Percentiles rank a stretch among this genome's conserved stretches.
Conservation (phyloP, 1,140 invertebrate genomes). For the Bactericera cockerelli region DNA sequence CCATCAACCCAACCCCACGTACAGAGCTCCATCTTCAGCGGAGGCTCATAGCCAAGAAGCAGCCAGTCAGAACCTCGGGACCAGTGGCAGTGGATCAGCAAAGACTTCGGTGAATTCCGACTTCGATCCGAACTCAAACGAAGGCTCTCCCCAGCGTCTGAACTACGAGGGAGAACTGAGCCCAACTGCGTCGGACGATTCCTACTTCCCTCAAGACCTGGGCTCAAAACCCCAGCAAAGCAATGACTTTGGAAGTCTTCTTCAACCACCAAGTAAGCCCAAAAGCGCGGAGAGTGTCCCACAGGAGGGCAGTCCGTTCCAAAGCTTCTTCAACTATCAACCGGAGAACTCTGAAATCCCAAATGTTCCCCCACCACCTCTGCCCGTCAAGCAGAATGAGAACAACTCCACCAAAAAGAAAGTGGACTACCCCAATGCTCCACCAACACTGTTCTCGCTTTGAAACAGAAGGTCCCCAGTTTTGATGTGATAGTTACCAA, state of each 20-base stretch:
- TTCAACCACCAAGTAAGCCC: not conserved
- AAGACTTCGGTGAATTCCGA: not conserved
- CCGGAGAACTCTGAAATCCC: not conserved
- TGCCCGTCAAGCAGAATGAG: not conserved
- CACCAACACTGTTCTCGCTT: not conserved
- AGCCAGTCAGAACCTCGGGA: too few relatives aligned
- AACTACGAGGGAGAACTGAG: not conserved
- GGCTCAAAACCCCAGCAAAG: not conserved
- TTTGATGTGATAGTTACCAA: too few relatives aligned
- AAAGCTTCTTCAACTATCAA: slow-evolving; percentile 4
- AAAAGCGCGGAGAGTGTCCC: not conserved
- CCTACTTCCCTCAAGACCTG: not conserved
- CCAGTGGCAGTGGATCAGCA: not conserved
- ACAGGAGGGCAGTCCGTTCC: not conserved
- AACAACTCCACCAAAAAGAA: slow-evolving; percentile 1
- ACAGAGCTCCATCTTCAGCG: too few relatives aligned
- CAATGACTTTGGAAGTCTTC: not conserved
- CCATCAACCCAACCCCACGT: too few relatives aligned
- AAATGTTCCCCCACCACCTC: not conserved
- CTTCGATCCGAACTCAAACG: not conserved
- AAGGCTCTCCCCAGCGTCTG: not conserved
- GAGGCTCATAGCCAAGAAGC: too few relatives aligned
- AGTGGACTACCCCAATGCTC: slow-evolving; percentile 3
- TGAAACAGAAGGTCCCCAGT: too few relatives aligned
- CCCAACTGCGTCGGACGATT: not conserved